Percentiles rank a stretch among this genome's conserved stretches.
phyloP scores from a whole-genome alignment of 2,888 invertebrate genomes.

The Strigamia transsilvanica region DNA sequence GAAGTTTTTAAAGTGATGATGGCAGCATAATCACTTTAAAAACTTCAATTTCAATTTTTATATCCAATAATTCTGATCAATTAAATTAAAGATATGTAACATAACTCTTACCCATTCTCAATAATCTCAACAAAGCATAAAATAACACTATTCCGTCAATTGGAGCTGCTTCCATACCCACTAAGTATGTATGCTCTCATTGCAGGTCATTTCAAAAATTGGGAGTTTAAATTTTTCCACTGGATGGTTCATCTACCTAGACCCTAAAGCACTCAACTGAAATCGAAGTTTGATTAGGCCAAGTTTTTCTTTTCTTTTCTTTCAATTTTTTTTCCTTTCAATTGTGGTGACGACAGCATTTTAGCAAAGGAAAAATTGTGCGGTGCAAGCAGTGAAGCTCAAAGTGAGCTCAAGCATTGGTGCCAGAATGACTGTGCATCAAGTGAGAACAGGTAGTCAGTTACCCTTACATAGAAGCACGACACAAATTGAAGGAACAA shows the following conservation, averaged over 20 bases:
- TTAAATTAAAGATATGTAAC: background rate
- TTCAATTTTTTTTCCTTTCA: constrained; percentile 17
- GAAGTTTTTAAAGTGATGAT: no score
- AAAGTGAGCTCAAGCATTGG: constrained; percentile 32
- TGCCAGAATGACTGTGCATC: constrained; percentile 49
- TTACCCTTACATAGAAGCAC: constrained; percentile 33
- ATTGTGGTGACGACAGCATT: constrained; percentile 43
- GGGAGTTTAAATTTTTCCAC: background rate
- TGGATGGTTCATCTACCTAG: constrained; percentile 36
- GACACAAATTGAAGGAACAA: constrained; percentile 21
- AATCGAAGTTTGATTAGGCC: constrained; percentile 36
- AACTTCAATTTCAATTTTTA: no score
- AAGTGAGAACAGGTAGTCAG: constrained; percentile 43
- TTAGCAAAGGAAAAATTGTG: constrained; percentile 37
- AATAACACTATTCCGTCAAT: constrained; percentile 3
- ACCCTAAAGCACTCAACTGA: constrained; percentile 34
- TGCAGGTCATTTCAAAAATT: constrained; percentile 26
- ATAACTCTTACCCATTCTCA: constrained; percentile 1
- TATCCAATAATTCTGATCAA: background rate
- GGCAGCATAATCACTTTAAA: no score
- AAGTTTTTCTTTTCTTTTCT: constrained; percentile 28
- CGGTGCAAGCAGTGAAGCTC: constrained; percentile 46
- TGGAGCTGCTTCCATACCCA: background rate
- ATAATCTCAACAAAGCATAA: background rate
- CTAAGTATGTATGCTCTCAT: background rate